These are phyloP conservation scores for Pedetes capensis DNA, from an alignment of 2,113 vertebrate species.

Conservation along the genomic window DNA sequence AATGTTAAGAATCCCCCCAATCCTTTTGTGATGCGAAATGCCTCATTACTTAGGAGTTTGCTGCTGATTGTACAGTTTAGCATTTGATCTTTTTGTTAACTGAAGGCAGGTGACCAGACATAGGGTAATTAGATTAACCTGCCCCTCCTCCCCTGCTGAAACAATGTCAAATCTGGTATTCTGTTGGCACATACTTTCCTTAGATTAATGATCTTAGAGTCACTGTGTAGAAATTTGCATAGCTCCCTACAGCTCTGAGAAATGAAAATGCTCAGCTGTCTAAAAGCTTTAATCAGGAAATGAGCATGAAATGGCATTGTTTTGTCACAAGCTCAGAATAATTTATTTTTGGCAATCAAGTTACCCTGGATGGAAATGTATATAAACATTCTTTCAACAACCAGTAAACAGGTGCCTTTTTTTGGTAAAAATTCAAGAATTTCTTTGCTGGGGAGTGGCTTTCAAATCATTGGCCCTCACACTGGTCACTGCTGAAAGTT, in stretches of 20 bases:
- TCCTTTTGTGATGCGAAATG: slow-evolving; percentile 66
- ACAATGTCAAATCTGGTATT: slow-evolving; percentile 62
- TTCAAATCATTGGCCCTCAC: background rate
- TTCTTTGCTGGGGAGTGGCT: background rate
- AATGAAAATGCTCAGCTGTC: slow-evolving; percentile 71
- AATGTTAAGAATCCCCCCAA: background rate
- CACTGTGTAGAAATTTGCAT: slow-evolving; percentile 69
- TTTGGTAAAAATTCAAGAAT: slow-evolving; percentile 61
- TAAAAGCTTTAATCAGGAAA: slow-evolving; percentile 68
- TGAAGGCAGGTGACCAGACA: slow-evolving; percentile 59
- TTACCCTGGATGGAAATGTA: slow-evolving; percentile 65
- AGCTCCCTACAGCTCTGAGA: slow-evolving; percentile 63
- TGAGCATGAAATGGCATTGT: slow-evolving; percentile 64
- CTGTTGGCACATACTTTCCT: slow-evolving; percentile 61
- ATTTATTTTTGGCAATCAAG: slow-evolving; percentile 74
- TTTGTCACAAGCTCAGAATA: slow-evolving; percentile 64
- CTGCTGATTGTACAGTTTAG: slow-evolving; percentile 64
- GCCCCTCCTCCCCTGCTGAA: slow-evolving; percentile 56
- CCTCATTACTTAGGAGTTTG: slow-evolving; percentile 75
- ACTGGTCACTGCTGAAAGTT: slow-evolving; percentile 8
- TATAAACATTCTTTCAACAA: slow-evolving; percentile 57
- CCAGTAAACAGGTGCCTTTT: slow-evolving; percentile 58
- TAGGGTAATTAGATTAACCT: slow-evolving; percentile 75
- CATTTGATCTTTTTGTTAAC: slow-evolving; percentile 65
- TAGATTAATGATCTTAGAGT: slow-evolving; percentile 67